Conservation (phyloP, 1,140 invertebrate species). For the Drosophila persimilis region DNA sequence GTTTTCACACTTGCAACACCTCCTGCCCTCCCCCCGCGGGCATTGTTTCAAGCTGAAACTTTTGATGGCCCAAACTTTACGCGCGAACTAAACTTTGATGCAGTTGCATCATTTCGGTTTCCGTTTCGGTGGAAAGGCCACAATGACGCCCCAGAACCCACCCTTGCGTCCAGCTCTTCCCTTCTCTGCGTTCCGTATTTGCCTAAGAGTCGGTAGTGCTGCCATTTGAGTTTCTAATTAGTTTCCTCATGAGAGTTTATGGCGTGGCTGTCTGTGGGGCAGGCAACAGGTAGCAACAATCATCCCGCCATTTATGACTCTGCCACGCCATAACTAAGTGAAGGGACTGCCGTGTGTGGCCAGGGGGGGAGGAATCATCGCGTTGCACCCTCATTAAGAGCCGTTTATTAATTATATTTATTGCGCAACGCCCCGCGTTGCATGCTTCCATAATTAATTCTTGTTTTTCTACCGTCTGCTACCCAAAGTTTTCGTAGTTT, state of each 20-base stretch:
- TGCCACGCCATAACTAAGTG: constrained; percentile 59
- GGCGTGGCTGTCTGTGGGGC: constrained; percentile 33
- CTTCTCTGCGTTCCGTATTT: not conserved
- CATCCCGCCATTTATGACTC: constrained; percentile 13
- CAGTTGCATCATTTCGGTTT: constrained; percentile 54
- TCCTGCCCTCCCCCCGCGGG: not conserved
- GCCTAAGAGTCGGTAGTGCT: constrained; percentile 10
- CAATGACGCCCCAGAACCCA: constrained; percentile 10
- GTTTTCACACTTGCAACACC: not conserved
- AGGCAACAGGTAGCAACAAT: constrained; percentile 60
- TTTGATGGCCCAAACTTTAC: constrained; percentile 27
- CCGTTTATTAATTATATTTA: constrained; percentile 64
- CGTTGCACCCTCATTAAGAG: constrained; percentile 49
- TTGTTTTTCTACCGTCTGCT: not conserved
- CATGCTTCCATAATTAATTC: constrained; percentile 46
- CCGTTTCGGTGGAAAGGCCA: constrained; percentile 32
- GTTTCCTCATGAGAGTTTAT: constrained; percentile 77
- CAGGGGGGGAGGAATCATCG: constrained; percentile 2
- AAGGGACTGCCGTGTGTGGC: constrained; percentile 19
- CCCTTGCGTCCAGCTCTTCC: not conserved
- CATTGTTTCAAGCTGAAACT: constrained; percentile 11
- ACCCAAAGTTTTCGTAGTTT: too few relatives aligned
- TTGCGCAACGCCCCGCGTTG: constrained; percentile 30
- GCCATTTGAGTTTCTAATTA: constrained; percentile 79
- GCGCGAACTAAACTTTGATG: constrained; percentile 45